phyloP scores from a whole-genome alignment of 2,888 invertebrate genomes.

The Theretra japonica region DNA sequence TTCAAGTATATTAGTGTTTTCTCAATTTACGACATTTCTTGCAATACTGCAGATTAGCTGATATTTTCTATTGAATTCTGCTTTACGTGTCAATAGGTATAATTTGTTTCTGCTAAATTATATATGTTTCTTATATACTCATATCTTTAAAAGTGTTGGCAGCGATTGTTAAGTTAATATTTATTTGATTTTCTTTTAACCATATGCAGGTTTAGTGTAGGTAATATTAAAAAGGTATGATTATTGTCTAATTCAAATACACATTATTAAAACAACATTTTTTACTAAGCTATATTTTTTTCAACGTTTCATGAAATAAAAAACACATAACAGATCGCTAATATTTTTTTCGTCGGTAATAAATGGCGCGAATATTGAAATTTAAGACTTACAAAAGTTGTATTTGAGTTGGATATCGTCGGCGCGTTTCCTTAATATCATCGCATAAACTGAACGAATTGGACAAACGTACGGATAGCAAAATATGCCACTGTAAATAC shows the following conservation, averaged over 20 bases:
- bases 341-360: slow-evolving; percentile 39
- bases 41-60: background rate
- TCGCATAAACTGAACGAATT: slow-evolving; percentile 58
- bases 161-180: background rate
- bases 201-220: too few species aligned
- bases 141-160: too few species aligned
- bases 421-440: slow-evolving; percentile 52
- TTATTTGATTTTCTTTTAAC: too few species aligned
- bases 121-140: too few species aligned
- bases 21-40: background rate
- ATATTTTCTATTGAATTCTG: background rate
- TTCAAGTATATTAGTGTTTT: background rate
- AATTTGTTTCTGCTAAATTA: too few species aligned
- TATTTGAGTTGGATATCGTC: slow-evolving; percentile 44
- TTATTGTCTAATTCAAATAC: too few species aligned
- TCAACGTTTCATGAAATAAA: background rate
- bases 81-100: too few species aligned
- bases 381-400: slow-evolving; percentile 55
- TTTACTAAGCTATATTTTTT: background rate
- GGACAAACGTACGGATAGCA: slow-evolving; percentile 47
- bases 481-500: slow-evolving; percentile 9
- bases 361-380: slow-evolving; percentile 51
- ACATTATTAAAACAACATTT: too few species aligned
- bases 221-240: too few species aligned
- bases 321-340: background rate